Conservation (phyloP, 2,113 vertebrate species). For the Argyrosomus japonicus region DNA sequence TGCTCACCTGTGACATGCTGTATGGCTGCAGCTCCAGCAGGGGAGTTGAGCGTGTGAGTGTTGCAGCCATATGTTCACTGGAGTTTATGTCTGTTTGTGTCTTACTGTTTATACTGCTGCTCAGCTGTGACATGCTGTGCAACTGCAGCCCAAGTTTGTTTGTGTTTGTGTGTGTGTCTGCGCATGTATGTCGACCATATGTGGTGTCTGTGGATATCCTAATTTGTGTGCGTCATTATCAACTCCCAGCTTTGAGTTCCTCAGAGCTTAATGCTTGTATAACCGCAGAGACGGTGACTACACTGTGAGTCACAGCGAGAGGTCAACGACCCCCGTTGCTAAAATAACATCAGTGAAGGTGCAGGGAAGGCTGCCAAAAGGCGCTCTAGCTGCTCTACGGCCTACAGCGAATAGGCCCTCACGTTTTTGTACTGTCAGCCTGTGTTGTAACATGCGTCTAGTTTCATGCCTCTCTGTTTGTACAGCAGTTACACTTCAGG, state of each 20-base stretch:
- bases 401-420: conserved; percentile 4
- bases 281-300: conserved; percentile 35
- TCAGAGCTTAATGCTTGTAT: conserved; percentile 48
- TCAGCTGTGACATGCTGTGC: conserved; percentile 42
- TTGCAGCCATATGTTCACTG: conserved; percentile 31
- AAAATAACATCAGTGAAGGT: conserved; percentile 72
- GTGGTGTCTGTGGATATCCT: conserved; percentile 14
- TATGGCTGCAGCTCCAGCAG: conserved; percentile 2
- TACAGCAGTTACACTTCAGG: conserved; percentile 36
- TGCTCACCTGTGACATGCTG: conserved; percentile 15
- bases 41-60: background rate
- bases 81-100: conserved; percentile 20
- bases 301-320: conserved; percentile 34
- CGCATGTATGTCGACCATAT: background rate
- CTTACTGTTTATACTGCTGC: conserved; percentile 52
- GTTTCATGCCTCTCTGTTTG: conserved; percentile 29
- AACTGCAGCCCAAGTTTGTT: conserved; percentile 15
- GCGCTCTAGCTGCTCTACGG: background rate
- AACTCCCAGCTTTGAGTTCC: conserved; percentile 10
- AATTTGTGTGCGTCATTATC: conserved; percentile 39
- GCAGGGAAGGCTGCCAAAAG: conserved; percentile 43
- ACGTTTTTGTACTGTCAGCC: conserved; percentile 29
- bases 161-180: conserved; percentile 20
- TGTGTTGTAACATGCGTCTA: background rate
- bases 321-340: conserved; percentile 60